Percentiles rank a stretch among this genome's conserved stretches.
These are phyloP conservation scores for Acrocyrtus sp. DNA, from an alignment of 2,888 invertebrate genomes.

Conservation along the genomic window DNA sequence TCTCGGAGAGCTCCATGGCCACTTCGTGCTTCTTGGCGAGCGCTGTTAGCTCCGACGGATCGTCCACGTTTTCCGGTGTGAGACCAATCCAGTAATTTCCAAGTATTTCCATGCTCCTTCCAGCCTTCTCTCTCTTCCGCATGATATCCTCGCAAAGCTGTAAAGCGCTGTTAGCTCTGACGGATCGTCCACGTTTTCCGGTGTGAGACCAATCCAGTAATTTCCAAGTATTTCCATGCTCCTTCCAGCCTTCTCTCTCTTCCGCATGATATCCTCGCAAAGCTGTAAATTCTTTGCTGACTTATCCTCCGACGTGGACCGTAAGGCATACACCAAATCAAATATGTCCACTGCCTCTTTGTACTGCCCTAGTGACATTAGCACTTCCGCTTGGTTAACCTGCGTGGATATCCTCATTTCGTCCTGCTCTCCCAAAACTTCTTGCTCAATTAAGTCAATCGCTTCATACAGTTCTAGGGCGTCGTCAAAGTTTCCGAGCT, in stretches of 20 bases:
- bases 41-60: constrained; percentile 13
- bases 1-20: constrained; percentile 17
- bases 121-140: constrained; percentile 14
- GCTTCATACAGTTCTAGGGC: constrained; percentile 34
- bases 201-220: constrained; percentile 31
- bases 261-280: not conserved
- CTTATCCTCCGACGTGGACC: not conserved
- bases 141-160: constrained; percentile 1
- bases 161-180: too few relatives aligned
- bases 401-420: constrained; percentile 27
- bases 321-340: constrained; percentile 16
- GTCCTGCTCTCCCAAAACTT: constrained; percentile 25
- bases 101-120: constrained; percentile 31
- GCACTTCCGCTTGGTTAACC: constrained; percentile 31
- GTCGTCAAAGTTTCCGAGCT: constrained; percentile 33
- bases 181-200: constrained; percentile 25
- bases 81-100: constrained; percentile 33
- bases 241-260: constrained; percentile 19
- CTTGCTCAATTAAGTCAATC: constrained; percentile 28
- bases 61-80: constrained; percentile 27
- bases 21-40: constrained; percentile 37
- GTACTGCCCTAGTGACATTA: constrained; percentile 29
- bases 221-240: constrained; percentile 35
- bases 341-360: constrained; percentile 26
- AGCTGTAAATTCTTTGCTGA: not conserved